Evolutionary conservation across 1,140 invertebrate genomes (phyloP).

Genomic region (Cydia amplana): DNA sequence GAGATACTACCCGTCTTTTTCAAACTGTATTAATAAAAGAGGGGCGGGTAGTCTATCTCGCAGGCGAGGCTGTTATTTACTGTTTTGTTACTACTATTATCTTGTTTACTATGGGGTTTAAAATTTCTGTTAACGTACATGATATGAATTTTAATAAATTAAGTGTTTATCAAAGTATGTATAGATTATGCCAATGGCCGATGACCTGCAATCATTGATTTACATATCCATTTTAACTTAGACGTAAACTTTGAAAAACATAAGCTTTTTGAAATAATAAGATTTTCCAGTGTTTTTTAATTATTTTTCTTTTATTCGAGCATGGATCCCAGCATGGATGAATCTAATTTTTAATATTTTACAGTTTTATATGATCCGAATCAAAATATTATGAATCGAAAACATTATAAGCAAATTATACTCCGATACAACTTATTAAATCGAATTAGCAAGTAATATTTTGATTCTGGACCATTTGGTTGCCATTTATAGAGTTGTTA

Average conservation of each 20-base stretch:
- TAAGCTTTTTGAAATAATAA: not conserved
- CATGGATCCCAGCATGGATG: slow-evolving; percentile 7
- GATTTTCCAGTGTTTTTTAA: not conserved
- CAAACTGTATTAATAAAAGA: too few species aligned
- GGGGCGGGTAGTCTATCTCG: too few species aligned
- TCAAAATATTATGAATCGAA: not conserved
- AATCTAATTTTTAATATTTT: not conserved
- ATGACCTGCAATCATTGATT: not conserved
- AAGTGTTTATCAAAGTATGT: not conserved
- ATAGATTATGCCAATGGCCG: not conserved
- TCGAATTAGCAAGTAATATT: not conserved
- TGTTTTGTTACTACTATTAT: too few species aligned
- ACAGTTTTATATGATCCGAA: not conserved
- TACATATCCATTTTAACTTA: slow-evolving; percentile 5
- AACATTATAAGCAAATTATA: not conserved
- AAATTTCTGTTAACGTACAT: too few species aligned
- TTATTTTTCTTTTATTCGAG: not conserved
- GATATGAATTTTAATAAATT: too few species aligned
- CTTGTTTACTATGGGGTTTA: too few species aligned
- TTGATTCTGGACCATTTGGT: slow-evolving; percentile 2
- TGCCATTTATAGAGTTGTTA: not conserved
- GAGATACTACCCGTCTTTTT: too few species aligned
- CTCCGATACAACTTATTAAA: not conserved
- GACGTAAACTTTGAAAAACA: not conserved
- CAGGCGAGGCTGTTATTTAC: too few species aligned